These are phyloP conservation scores for Haemorhous mexicanus DNA, from an alignment of 2,113 vertebrate genomes.

Conservation along the genomic window DNA sequence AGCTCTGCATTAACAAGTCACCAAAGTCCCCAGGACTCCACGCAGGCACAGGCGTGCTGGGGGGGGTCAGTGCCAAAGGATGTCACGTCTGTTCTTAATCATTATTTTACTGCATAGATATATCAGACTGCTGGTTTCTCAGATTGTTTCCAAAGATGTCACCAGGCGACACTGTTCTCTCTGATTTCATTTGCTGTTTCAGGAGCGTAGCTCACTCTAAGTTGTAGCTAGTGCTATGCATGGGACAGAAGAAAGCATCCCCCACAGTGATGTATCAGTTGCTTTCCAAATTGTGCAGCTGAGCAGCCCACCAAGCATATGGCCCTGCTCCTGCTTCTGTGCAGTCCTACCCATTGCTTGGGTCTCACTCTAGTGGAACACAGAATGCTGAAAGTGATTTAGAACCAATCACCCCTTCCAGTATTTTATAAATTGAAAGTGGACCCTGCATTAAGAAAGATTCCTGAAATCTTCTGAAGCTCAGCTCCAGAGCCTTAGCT, in stretches of 20 bases:
- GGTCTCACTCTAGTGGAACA: background rate
- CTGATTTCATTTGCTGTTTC: background rate
- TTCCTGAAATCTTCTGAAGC: background rate
- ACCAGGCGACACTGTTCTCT: background rate
- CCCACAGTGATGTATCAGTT: background rate
- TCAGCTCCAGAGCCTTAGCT: background rate
- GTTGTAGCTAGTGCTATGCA: background rate
- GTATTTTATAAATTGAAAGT: background rate
- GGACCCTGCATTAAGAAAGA: background rate
- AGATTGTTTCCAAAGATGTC: background rate
- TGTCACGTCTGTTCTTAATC: background rate
- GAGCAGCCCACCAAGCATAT: background rate
- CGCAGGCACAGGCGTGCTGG: fast-evolving
- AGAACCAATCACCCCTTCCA: background rate
- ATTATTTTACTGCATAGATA: background rate
- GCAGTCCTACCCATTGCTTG: background rate
- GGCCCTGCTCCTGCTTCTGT: background rate
- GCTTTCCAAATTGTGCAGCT: background rate
- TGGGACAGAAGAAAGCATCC: background rate
- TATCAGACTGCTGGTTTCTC: background rate
- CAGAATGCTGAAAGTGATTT: background rate
- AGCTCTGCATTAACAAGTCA: background rate
- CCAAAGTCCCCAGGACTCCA: background rate
- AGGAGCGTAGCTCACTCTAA: background rate
- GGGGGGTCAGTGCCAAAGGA: background rate